These are phyloP conservation scores for Xestia ashworthii DNA, from an alignment of 2,888 invertebrate species.

Conservation along the genomic window DNA sequence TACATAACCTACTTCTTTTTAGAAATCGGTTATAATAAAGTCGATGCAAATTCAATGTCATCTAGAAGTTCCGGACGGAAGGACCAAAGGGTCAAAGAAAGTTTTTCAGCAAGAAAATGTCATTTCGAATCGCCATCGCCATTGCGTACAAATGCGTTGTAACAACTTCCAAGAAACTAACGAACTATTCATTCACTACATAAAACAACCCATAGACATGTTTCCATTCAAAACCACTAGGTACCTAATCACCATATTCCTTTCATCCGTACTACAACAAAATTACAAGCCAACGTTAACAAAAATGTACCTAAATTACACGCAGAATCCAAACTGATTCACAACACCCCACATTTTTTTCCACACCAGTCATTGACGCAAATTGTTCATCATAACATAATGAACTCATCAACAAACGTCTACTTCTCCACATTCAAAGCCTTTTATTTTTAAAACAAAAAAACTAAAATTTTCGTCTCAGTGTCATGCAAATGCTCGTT, in stretches of 20 bases:
- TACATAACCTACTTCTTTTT: no score
- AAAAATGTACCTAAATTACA: slow-evolving; percentile 36
- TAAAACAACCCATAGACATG: neutral
- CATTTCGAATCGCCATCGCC: neutral
- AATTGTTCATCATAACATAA: slow-evolving; percentile 64
- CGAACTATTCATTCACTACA: neutral
- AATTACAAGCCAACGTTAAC: slow-evolving; percentile 18
- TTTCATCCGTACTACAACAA: slow-evolving; percentile 36
- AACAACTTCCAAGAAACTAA: neutral
- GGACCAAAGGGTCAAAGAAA: neutral
- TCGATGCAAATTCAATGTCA: neutral
- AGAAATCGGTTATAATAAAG: neutral
- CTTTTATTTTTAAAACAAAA: slow-evolving; percentile 57
- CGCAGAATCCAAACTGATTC: slow-evolving; percentile 36
- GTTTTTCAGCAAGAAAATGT: neutral
- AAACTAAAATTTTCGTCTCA: slow-evolving; percentile 50
- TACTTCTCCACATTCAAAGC: slow-evolving; percentile 43
- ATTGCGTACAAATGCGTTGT: neutral
- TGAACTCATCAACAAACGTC: slow-evolving; percentile 57
- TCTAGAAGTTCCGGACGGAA: neutral
- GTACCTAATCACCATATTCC: slow-evolving; percentile 39
- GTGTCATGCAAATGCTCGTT: slow-evolving; percentile 63
- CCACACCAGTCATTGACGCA: slow-evolving; percentile 49
- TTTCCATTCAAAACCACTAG: neutral
- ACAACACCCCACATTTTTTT: slow-evolving; percentile 45